Conservation (phyloP, 2,797 vertebrate genomes). For the Todus mexicanus region DNA sequence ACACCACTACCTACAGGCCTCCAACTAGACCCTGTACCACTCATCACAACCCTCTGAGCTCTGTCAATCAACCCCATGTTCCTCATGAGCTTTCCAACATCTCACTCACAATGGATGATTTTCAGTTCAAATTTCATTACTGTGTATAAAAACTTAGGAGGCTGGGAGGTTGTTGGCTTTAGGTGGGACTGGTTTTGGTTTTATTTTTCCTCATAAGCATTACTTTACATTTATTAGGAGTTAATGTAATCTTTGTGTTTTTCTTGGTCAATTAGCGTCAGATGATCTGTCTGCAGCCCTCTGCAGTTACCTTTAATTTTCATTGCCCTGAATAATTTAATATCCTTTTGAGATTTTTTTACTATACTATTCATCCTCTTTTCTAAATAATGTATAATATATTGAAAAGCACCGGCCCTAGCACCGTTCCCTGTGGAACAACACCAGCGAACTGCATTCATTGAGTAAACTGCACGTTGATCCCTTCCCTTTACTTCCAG, state of each 20-base stretch:
- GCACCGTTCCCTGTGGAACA: not conserved
- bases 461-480: not conserved
- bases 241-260: not conserved
- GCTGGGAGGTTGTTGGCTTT: not conserved
- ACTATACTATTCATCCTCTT: not conserved
- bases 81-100: not conserved
- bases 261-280: not conserved
- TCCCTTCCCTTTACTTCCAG: not conserved
- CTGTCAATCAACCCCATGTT: not conserved
- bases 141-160: not conserved
- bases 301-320: not conserved
- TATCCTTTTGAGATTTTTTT: not conserved
- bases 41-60: not conserved
- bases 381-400: not conserved
- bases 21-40: not conserved
- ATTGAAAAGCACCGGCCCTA: not conserved
- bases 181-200: not conserved
- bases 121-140: not conserved
- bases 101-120: not conserved
- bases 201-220: not conserved
- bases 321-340: not conserved
- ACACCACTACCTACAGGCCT: not conserved
- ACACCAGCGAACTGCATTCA: not conserved
- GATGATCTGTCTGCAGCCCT: not conserved
- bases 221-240: not conserved